Evolutionary conservation across 2,888 invertebrate genomes (phyloP), one percentile per base, ranked within the genome.

Genomic region (Tipula lateralis): DNA sequence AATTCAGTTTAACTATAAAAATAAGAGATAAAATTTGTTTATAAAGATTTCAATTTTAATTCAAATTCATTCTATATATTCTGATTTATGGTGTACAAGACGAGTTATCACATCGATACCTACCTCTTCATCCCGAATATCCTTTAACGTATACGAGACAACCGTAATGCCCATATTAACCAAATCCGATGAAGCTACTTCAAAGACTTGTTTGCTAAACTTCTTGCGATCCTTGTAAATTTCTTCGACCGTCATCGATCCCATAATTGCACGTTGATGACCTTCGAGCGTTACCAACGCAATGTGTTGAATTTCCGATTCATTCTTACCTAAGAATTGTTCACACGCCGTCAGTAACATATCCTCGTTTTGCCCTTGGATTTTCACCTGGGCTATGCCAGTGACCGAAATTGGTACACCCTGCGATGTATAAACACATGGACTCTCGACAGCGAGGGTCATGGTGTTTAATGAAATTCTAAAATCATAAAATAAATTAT

Each of bases 81-180:
- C 24, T 66, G 66, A 66, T 66, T 66, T 9, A 24, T 6, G 66
- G 24, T 24, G 66, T 19, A 2, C 66, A 24, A 66, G 66, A 66
- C 24, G 66, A 12, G 6, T 19, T 24, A 66, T 66, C 24, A 66
- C 24, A 66, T 66, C 24, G 1, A 66, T 66, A 66, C 66, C 91
- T 91, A 97, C 97, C 94, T 97, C 97, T 91, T 98, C 97, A 89
- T 98, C 98, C 86, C 97, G 92, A 86, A 98, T 96, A 90, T 98
- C 98, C 90, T 97, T 98, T 32, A 98, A 91, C 0, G 97, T 98
- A 89, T 98, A 98, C 0, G 97, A 97, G 13, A 98, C 97, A 0
- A 98, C 97, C 7, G 97, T 97, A 87, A 98, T 97, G 82, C 98
- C 97, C 97, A 98, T 98, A 88, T 98, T 97, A 87, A 97, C 97